Evolutionary conservation across 2,113 vertebrate genomes (phyloP).

Genomic region (Polyodon spathula): DNA sequence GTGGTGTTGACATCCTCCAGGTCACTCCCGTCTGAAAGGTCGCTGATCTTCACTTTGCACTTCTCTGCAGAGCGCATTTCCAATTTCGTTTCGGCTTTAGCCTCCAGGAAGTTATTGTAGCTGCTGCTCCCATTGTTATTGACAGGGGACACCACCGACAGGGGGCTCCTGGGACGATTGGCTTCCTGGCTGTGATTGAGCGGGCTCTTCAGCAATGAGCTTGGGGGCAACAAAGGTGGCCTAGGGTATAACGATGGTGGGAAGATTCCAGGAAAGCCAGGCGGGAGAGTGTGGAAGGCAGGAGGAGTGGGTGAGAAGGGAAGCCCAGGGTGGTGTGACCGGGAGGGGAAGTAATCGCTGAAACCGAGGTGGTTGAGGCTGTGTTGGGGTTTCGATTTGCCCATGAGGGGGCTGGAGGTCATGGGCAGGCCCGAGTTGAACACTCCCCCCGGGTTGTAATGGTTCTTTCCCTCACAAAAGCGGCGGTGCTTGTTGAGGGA

Average conservation of each 20-base stretch:
- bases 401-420: constrained; percentile 79
- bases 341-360: constrained; percentile 83
- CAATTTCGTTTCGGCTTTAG: constrained; percentile 64
- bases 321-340: constrained; percentile 73
- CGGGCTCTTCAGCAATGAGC: constrained; percentile 81
- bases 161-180: constrained; percentile 73
- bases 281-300: constrained; percentile 60
- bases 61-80: constrained; percentile 70
- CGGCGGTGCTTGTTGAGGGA: constrained; percentile 98
- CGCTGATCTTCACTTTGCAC: constrained; percentile 76
- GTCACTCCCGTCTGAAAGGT: constrained; percentile 88
- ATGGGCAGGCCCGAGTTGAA: constrained; percentile 84
- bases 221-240: constrained; percentile 85
- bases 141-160: constrained; percentile 70
- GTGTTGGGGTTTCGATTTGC: constrained; percentile 79
- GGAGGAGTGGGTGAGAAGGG: constrained; percentile 73
- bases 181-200: constrained; percentile 72
- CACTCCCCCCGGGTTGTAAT: constrained; percentile 77
- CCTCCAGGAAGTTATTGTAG: constrained; percentile 47
- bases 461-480: constrained; percentile 98
- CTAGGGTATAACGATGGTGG: constrained; percentile 84
- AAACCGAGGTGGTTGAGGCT: constrained; percentile 86
- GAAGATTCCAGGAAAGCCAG: constrained; percentile 87
- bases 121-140: constrained; percentile 51
- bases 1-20: constrained; percentile 96